Percentiles rank a stretch among this genome's conserved stretches.
These are phyloP conservation scores for Griposia aprilina DNA, from an alignment of 2,888 invertebrate genomes.

Conservation along the genomic window DNA sequence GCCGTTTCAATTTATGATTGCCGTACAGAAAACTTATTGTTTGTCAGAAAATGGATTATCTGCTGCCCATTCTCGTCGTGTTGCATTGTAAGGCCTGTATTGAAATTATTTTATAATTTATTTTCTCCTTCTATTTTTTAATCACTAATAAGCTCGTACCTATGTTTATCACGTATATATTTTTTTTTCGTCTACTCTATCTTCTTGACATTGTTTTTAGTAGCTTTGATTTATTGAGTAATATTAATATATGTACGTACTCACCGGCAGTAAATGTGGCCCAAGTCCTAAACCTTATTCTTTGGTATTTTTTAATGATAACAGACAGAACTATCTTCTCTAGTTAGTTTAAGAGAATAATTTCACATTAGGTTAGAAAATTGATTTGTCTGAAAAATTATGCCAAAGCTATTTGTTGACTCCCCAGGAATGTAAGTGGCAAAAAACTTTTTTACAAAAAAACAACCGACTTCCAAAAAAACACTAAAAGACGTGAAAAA, in stretches of 20 bases:
- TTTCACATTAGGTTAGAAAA: neutral
- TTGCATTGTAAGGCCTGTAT: conserved; percentile 51
- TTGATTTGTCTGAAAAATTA: neutral
- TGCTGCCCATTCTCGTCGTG: conserved; percentile 21
- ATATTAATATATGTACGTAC: neutral
- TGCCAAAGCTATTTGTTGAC: neutral
- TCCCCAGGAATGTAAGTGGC: neutral
- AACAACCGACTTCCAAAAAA: too few species aligned
- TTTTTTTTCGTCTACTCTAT: neutral
- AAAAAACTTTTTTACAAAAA: too few species aligned
- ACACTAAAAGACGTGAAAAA: too few species aligned
- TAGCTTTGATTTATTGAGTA: neutral
- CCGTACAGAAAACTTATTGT: conserved; percentile 14
- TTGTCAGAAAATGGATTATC: conserved; percentile 50
- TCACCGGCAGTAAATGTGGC: neutral
- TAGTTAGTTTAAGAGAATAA: neutral
- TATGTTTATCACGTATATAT: neutral
- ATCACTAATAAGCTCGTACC: neutral
- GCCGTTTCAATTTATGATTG: conserved; percentile 24
- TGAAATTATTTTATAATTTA: neutral
- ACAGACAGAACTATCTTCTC: neutral
- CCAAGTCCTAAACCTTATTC: neutral
- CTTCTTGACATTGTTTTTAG: neutral
- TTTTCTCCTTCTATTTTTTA: neutral
- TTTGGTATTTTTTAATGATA: neutral